These are phyloP conservation scores for Sebastes schlegelii DNA, from an alignment of 2,113 vertebrate genomes.

Conservation along the genomic window DNA sequence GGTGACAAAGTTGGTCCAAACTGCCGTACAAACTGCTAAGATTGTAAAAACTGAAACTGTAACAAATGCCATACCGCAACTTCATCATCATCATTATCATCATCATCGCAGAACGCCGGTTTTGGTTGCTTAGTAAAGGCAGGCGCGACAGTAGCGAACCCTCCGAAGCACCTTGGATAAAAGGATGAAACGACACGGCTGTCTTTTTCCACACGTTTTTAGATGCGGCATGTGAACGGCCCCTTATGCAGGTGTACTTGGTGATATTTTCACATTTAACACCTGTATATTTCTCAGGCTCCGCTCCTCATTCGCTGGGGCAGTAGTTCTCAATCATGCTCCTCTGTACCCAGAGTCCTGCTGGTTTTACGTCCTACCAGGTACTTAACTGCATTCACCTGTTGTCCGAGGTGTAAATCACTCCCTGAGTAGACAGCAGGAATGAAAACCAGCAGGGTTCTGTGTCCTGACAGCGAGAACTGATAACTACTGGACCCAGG, in stretches of 20 bases:
- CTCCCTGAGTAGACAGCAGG: constrained; percentile 38
- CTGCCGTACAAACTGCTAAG: not conserved
- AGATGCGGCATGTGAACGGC: too few relatives aligned
- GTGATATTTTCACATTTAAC: constrained; percentile 10
- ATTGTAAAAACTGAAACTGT: constrained; percentile 3
- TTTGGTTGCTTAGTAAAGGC: too few relatives aligned
- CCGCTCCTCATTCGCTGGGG: not conserved
- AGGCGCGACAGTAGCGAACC: too few relatives aligned
- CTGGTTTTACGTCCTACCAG: constrained; percentile 58
- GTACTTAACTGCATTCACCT: constrained; percentile 51
- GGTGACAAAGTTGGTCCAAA: constrained; percentile 1
- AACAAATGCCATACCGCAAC: not conserved
- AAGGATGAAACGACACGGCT: too few relatives aligned
- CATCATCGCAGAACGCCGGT: too few relatives aligned
- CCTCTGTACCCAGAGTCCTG: constrained; percentile 20
- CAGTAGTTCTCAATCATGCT: not conserved
- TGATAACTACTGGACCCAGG: not conserved
- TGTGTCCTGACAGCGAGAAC: not conserved
- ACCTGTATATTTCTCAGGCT: constrained; percentile 14
- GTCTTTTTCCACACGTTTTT: too few relatives aligned
- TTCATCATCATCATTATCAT: too few relatives aligned
- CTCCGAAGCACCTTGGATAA: too few relatives aligned
- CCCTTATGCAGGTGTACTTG: not conserved
- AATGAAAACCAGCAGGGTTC: constrained; percentile 45
- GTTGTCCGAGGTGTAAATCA: constrained; percentile 31